phyloP scores from a whole-genome alignment of 1,140 invertebrate species.

The Aphis gossypii region DNA sequence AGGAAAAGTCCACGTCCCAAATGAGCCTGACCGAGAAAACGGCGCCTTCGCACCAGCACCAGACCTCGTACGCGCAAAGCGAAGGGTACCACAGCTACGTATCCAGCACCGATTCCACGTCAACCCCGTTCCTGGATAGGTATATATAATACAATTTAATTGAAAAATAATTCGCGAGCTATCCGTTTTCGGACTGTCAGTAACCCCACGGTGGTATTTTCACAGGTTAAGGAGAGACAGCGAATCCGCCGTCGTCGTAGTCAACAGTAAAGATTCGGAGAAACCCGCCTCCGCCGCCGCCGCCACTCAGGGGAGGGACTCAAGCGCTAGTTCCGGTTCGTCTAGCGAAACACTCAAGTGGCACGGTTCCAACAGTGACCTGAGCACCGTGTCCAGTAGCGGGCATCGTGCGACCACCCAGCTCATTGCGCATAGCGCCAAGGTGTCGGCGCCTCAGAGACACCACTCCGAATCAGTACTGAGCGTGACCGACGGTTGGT shows the following conservation, averaged over 20 bases:
- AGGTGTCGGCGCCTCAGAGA: constrained; percentile 80
- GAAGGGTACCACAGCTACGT: constrained; percentile 85
- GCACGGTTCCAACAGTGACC: constrained; percentile 72
- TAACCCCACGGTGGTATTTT: neutral
- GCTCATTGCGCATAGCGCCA: constrained; percentile 79
- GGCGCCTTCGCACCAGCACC: constrained; percentile 72
- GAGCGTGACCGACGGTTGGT: constrained; percentile 28
- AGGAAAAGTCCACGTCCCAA: constrained; percentile 64
- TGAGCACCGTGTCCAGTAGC: constrained; percentile 63
- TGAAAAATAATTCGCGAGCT: neutral
- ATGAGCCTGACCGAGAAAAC: constrained; percentile 18
- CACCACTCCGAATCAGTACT: constrained; percentile 78
- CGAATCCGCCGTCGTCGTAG: constrained; percentile 67
- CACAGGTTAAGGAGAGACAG: constrained; percentile 69
- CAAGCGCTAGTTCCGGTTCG: constrained; percentile 72
- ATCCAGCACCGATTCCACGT: constrained; percentile 79
- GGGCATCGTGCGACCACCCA: constrained; percentile 64
- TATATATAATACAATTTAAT: constrained; percentile 63
- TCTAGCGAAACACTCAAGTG: constrained; percentile 84
- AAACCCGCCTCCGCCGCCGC: constrained; percentile 60
- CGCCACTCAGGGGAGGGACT: constrained; percentile 69
- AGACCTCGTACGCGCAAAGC: constrained; percentile 79
- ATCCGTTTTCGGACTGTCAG: neutral
- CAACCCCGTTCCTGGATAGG: constrained; percentile 80
- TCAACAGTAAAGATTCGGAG: constrained; percentile 60